Evolutionary conservation across 2,888 invertebrate species (phyloP).

Genomic region (Drosophila meridionalis): DNA sequence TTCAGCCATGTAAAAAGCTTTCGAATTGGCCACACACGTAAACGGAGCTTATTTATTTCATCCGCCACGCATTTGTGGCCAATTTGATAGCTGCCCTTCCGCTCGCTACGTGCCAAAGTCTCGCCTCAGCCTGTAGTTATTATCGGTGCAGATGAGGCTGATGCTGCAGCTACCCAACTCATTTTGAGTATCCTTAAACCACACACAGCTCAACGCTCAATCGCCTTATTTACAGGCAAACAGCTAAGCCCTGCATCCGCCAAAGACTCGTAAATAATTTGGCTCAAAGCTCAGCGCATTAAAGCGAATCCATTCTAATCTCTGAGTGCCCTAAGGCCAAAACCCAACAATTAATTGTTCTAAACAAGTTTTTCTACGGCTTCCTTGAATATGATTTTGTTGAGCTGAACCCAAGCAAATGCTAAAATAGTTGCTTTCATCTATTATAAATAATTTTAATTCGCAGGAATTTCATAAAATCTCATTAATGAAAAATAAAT

Average conservation of each 20-base stretch:
- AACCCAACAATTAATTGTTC: constrained; percentile 5
- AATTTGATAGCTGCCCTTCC: constrained; percentile 28
- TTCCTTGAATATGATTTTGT: not conserved
- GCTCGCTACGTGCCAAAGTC: not conserved
- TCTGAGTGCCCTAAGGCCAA: not conserved
- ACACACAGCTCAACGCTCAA: not conserved
- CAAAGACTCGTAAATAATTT: not conserved
- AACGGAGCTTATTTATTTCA: constrained; percentile 51
- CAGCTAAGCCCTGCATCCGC: not conserved
- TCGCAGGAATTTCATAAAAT: not conserved
- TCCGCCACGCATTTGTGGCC: constrained; percentile 46
- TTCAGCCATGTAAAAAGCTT: constrained; percentile 58
- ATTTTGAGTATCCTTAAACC: not conserved
- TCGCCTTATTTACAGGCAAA: not conserved
- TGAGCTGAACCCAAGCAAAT: not conserved
- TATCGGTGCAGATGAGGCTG: not conserved
- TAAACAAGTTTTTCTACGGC: not conserved
- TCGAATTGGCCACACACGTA: constrained; percentile 45
- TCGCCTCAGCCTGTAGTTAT: not conserved
- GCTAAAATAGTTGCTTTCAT: constrained; percentile 1
- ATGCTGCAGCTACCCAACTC: not conserved
- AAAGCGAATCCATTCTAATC: not conserved
- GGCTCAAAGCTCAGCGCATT: not conserved
- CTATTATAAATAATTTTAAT: not conserved
- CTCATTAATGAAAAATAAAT: not conserved